Conservation (phyloP, 2,888 invertebrate genomes). For the Strigamia crassipes region DNA sequence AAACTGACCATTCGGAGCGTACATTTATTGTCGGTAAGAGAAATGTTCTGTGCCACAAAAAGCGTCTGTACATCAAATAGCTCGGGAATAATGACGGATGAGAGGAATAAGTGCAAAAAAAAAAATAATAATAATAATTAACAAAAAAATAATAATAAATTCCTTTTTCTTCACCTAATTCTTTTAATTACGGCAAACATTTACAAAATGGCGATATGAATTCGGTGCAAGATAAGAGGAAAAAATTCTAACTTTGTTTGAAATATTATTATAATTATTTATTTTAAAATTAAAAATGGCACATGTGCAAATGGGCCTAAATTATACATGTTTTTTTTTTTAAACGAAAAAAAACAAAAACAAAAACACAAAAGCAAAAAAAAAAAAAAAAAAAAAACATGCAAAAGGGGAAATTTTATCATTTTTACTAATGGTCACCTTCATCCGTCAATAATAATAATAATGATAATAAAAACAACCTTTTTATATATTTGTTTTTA, state of each 20-base stretch:
- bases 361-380: neutral
- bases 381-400: neutral
- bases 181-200: no score
- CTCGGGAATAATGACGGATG: neutral
- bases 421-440: constrained; percentile 10
- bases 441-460: constrained; percentile 1
- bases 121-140: neutral
- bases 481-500: neutral
- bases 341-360: neutral
- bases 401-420: neutral
- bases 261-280: no score
- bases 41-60: no score
- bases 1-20: neutral
- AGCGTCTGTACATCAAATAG: constrained; percentile 1
- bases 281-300: neutral
- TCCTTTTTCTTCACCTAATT: no score
- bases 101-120: neutral
- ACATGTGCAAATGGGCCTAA: neutral
- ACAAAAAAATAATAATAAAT: no score
- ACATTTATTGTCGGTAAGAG: neutral
- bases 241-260: no score
- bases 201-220: no score
- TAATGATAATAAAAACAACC: no score
- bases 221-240: no score
- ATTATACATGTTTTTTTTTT: no score